These are phyloP conservation scores for Catagonus wagneri DNA, from an alignment of 2,113 vertebrate genomes.

Conservation along the genomic window DNA sequence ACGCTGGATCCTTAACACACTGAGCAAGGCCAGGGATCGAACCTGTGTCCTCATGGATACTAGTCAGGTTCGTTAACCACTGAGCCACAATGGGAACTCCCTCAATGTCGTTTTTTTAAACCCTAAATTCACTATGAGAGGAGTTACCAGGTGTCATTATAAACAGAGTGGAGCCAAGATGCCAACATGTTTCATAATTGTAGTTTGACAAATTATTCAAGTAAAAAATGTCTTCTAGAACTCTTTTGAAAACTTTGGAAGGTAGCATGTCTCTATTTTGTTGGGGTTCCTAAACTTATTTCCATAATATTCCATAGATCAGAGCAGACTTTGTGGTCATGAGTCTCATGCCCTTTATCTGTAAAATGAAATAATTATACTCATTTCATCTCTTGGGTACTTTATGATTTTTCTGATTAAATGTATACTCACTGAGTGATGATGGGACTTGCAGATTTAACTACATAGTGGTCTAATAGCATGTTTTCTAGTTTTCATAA, in stretches of 20 bases:
- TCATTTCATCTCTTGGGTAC: not conserved
- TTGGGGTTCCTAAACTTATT: constrained; percentile 43
- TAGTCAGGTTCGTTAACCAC: too few relatives aligned
- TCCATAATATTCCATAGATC: not conserved
- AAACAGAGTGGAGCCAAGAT: not conserved
- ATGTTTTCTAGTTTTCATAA: constrained; percentile 43
- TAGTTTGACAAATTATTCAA: constrained; percentile 37
- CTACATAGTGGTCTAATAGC: not conserved
- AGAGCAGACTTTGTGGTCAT: not conserved
- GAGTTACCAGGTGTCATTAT: constrained; percentile 5
- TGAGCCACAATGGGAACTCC: too few relatives aligned
- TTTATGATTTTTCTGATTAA: constrained; percentile 49
- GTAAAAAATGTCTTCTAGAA: constrained; percentile 61
- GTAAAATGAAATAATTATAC: not conserved
- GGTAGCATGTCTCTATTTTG: constrained; percentile 8
- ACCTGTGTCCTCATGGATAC: too few relatives aligned
- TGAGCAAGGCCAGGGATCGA: too few relatives aligned
- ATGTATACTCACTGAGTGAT: not conserved
- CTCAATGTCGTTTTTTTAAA: not conserved
- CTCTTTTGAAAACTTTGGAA: constrained; percentile 13
- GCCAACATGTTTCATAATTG: not conserved
- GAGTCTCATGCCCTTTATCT: not conserved
- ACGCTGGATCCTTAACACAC: too few relatives aligned
- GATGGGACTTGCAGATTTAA: not conserved
- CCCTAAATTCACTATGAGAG: constrained; percentile 30